phyloP scores from a whole-genome alignment of 2,113 vertebrate species.

The Tricholaema leucomelas region DNA sequence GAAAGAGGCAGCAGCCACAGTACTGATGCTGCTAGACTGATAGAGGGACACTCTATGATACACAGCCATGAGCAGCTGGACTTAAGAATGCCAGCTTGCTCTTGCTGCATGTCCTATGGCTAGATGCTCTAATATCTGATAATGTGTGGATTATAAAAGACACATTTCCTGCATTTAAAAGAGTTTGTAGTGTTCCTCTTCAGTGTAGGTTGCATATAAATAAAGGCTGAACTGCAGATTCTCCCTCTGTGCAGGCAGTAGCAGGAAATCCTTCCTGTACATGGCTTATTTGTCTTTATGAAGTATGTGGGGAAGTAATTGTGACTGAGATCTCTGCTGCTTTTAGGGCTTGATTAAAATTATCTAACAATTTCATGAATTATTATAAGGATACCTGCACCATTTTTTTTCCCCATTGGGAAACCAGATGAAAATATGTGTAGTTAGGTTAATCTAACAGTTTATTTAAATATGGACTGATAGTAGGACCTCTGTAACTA shows the following conservation, averaged over 20 bases:
- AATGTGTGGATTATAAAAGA: not conserved
- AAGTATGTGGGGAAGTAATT: conserved; percentile 35
- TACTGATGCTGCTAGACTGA: not conserved
- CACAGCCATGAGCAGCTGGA: rapidly evolving
- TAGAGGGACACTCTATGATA: not conserved
- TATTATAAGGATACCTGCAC: not conserved
- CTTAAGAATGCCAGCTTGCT: not conserved
- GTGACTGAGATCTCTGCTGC: not conserved
- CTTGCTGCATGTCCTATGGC: not conserved
- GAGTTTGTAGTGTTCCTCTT: not conserved
- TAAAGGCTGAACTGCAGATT: not conserved
- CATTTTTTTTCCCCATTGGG: not conserved
- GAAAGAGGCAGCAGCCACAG: not conserved
- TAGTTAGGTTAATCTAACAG: not conserved
- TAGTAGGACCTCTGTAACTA: not conserved
- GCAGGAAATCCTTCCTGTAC: conserved; percentile 43
- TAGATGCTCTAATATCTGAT: not conserved
- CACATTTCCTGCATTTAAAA: not conserved
- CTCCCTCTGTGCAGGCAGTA: not conserved
- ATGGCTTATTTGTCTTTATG: not conserved
- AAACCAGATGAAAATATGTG: not conserved
- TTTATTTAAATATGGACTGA: not conserved
- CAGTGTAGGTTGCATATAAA: not conserved
- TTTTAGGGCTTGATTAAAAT: conserved; percentile 26
- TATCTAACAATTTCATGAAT: not conserved